Base-by-base conservation (phyloP, 1,140 invertebrate genomes). In the Ericerus pela region DNA sequence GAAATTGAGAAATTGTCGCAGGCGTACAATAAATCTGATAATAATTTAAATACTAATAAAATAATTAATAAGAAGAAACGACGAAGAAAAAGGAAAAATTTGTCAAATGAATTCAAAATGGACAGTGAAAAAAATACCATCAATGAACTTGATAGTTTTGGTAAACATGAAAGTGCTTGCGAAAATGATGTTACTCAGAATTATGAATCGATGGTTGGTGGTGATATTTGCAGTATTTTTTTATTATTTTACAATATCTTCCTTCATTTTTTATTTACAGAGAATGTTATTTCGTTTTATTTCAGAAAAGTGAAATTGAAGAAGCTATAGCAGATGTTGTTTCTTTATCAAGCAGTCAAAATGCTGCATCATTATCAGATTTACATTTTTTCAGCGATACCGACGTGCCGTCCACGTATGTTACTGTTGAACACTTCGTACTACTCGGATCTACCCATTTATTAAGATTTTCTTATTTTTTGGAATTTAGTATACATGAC, bases 381-480 rank as follows among this genome's bases (percentile, higher is more conserved):
- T 80, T 84, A 57, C 85, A 90, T 66, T 93, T 93, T 68, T 93
- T 91, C 67, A 94, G 89, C 67, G 90, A 95, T 63, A 88, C 85
- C 0, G 91, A 95, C 72, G 71, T 88, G 24, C 82, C 79, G 16
- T 78, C 77, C 20, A 66, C 71, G 61, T 67, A 16, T 31, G 20
- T 31, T 38, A 30, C 28, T 38, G 20, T 11, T 22, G 18, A 18
- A 24, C 18, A 12, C 30, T 30, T 31, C 30, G 18, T 11, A 29
- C 30, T 36, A 30, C 8, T 33, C 14, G 37, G n/a, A 5, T 6
- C 14, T 3, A 41, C 22, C 14, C n/a, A 41, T 3, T 41, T 6
- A 41, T 20, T 33, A 16, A 41, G n/a, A 41, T 6, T 41, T 16
- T 16, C n/a, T 16, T 41, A 41, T 16, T 41, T 6, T 27, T 27